Percentiles rank a stretch among this genome's conserved stretches.
These are phyloP conservation scores for Chamaetylas fuelleborni DNA, from an alignment of 2,113 vertebrate genomes.

Conservation along the genomic window DNA sequence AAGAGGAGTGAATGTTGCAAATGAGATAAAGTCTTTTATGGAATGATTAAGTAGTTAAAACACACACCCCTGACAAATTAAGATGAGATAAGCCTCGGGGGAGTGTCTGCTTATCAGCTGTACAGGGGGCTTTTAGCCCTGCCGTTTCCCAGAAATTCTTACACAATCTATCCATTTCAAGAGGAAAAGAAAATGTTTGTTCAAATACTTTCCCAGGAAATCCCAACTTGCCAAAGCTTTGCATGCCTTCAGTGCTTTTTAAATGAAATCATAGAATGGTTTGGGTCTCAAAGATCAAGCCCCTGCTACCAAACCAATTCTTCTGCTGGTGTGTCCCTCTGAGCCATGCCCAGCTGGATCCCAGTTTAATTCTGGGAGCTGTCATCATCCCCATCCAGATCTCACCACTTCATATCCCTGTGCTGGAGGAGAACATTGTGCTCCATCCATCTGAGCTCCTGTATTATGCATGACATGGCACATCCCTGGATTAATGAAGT, in stretches of 20 bases:
- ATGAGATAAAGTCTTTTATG: background rate
- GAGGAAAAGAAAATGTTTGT: rapidly evolving
- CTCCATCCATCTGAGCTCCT: background rate
- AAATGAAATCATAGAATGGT: background rate
- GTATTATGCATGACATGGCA: background rate
- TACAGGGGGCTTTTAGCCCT: rapidly evolving
- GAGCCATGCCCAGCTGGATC: background rate
- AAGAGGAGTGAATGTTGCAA: background rate
- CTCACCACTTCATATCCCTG: background rate
- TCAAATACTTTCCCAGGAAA: background rate
- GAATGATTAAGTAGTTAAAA: background rate
- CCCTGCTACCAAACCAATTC: background rate
- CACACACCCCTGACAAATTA: background rate
- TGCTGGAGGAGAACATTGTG: background rate
- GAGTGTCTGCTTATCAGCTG: background rate
- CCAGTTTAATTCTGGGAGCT: background rate
- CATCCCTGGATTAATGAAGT: background rate
- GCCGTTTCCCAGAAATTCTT: background rate
- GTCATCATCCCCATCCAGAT: background rate
- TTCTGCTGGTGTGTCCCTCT: rapidly evolving
- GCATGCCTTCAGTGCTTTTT: background rate
- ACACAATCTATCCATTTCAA: background rate
- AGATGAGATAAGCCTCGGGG: background rate
- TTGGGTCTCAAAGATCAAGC: background rate
- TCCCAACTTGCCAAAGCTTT: background rate